These are phyloP conservation scores for Poicephalus gulielmi DNA, from an alignment of 2,113 vertebrate genomes.

Conservation along the genomic window DNA sequence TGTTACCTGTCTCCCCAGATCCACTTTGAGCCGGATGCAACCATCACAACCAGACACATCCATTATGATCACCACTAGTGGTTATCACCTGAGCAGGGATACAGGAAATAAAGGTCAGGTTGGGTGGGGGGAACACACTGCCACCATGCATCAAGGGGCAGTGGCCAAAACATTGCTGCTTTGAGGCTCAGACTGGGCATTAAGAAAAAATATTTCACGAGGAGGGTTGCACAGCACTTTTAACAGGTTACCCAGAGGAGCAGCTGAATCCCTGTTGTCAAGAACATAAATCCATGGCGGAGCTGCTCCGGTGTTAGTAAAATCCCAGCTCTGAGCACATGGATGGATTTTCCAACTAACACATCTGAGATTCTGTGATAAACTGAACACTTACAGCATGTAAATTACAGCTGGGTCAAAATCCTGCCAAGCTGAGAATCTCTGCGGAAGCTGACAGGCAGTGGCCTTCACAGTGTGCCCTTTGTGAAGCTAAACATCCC, in stretches of 20 bases:
- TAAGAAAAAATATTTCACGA: neutral
- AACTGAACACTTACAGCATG: neutral
- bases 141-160: neutral
- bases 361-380: neutral
- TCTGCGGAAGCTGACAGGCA: neutral
- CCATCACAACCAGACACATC: neutral
- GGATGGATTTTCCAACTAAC: neutral
- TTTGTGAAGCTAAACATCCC: neutral
- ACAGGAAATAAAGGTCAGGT: neutral
- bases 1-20: neutral
- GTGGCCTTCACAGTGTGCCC: neutral
- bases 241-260: neutral
- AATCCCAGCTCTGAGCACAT: neutral
- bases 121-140: neutral
- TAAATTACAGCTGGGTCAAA: neutral
- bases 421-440: neutral
- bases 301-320: neutral
- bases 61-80: neutral
- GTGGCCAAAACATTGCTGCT: neutral
- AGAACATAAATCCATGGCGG: neutral
- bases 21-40: neutral
- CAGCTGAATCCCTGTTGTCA: neutral
- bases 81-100: neutral
- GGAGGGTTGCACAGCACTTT: neutral
- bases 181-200: neutral